Evolutionary conservation across 2,797 vertebrate genomes (phyloP), one percentile per base, ranked within the genome.

Genomic region (Parauchenoglanis ngamensis): DNA sequence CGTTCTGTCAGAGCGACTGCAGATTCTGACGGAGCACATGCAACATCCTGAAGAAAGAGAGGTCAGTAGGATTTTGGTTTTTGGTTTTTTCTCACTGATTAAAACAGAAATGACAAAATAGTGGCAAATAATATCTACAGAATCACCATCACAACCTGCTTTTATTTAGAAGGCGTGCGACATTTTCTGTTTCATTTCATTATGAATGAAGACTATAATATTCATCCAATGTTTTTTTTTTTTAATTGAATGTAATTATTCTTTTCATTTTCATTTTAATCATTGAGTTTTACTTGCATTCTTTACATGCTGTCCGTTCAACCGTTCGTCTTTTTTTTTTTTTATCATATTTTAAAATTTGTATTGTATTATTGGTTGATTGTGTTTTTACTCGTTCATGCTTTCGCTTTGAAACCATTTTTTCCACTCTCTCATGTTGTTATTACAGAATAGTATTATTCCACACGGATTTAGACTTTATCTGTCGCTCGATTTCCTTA

Each of bases 1-100:
- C 49, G 96, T 97, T 0, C 92, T 98, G 86, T 96, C 96, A 11
- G 97, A 98, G 89, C 93, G 97, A 73, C 96, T 96, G 85, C 97
- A 96, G 72, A 94, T 96, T 6, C 94, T 96, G 90, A 92, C 97
- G 90, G 97, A 98, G 84, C 96, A 97, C 87, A 94, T 97, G 0
- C 96, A 96, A 91, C 94, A 95, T 92, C 94, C 94, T 0, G 93
- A 96, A 10, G 96, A 97, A 84, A 96, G 96, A 91, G 95, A 95
- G 84, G 94, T 93, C 88, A 91, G 92, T 40, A 65, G 19, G 11
- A 40, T 19, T 13, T 4, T 49, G 6, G 3, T 19, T 52, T 13
- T n/a, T 23, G 4, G 17, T 17, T n/a, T 49, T 28, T 72, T 12
- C 19, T 44, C 17, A 2, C 8, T 21, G 67, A 40, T 35, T 40